Evolutionary conservation across 2,797 vertebrate genomes (phyloP), one percentile per base, ranked within the genome.

Genomic region (Myripristis jacobus): DNA sequence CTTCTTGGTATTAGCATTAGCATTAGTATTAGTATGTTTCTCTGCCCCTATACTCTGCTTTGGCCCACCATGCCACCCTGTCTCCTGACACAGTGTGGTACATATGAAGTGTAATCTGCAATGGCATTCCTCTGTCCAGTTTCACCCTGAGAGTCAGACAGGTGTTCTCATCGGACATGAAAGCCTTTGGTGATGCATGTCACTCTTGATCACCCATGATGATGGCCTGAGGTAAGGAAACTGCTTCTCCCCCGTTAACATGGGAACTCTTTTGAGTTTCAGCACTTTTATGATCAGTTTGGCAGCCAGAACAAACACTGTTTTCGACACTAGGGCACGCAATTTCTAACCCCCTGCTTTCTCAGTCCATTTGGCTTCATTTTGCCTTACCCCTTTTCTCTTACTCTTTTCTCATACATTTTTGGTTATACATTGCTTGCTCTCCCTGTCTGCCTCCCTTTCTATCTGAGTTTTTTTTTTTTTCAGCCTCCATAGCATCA

Each of bases 161-260:
- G 90, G 93, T 92, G 90, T 91, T 92, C 88, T 92, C 80, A 92
- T 92, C 19, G 79, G 88, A 91, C 87, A 71, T 86, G 93, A 92
- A 92, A 85, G 89, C 84, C 81, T 91, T 86, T 87, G 83, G 88
- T 92, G 91, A 94, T 87, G 86, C 56, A 48, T 87, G 92, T 93
- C 93, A 91, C 78, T 85, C 88, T 88, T 87, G 80, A 91, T 93
- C 83, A 92, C 59, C 61, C 66, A 50, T 85, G 86, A 88, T 78
- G 85, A 87, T 78, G 74, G 72, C 89, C 87, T 60, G 79, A 80
- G 89, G 89, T 80, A 67, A 76, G 67, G 66, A 89, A 83, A 87
- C 74, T 54, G 84, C 70, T 38, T 70, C 74, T 44, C 59, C 81
- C 87, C 62, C 74, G 68, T 74, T 88, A 79, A 88, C 86, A 87